These are phyloP conservation scores for Myiothlypis chrysogaster DNA, from an alignment of 2,797 vertebrate species.

Conservation along the genomic window DNA sequence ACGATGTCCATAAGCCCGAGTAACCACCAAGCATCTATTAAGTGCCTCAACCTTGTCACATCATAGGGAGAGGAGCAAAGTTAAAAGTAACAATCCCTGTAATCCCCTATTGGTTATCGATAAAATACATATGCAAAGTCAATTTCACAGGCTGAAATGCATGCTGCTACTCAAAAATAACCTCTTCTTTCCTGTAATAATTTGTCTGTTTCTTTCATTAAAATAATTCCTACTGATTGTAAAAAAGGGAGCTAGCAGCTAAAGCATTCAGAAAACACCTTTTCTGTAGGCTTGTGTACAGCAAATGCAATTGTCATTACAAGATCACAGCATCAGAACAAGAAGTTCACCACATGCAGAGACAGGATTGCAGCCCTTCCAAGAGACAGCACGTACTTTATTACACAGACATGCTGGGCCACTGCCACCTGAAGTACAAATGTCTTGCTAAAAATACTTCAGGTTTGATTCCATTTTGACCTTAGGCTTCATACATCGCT, in stretches of 20 bases:
- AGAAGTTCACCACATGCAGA: neutral
- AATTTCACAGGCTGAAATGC: neutral
- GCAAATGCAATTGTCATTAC: neutral
- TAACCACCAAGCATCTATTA: neutral
- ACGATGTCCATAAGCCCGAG: neutral
- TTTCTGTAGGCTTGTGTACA: neutral
- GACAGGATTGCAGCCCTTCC: neutral
- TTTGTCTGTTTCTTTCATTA: neutral
- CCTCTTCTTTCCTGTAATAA: neutral
- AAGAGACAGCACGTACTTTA: neutral
- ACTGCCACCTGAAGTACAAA: neutral
- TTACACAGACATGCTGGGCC: neutral
- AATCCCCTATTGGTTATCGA: neutral
- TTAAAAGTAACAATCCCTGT: neutral
- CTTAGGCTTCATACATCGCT: neutral
- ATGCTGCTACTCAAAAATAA: neutral
- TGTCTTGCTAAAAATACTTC: constrained; percentile 31
- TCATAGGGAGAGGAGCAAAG: neutral
- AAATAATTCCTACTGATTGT: neutral
- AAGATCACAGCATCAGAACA: neutral
- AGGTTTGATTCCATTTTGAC: neutral
- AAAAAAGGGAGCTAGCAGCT: neutral
- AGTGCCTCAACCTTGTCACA: neutral
- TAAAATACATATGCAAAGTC: neutral
- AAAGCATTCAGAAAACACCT: neutral